phyloP scores from a whole-genome alignment of 1,140 invertebrate species.

The Atta colombica region DNA sequence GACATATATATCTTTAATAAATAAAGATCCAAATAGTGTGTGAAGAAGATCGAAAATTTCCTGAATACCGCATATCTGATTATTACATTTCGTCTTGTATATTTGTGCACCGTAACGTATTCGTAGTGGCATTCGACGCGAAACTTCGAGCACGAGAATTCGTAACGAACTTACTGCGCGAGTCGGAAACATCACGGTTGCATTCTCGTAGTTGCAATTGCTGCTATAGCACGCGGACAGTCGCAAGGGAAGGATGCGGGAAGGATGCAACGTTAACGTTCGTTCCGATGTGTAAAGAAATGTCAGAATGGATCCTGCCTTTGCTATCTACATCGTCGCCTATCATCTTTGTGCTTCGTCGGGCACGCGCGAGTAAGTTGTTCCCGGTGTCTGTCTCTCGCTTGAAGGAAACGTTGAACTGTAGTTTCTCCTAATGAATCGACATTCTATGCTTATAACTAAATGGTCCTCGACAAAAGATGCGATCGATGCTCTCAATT shows the following conservation, averaged over 20 bases:
- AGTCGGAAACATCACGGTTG: constrained; percentile 7
- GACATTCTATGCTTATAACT: neutral
- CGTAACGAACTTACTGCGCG: constrained; percentile 28
- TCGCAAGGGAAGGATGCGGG: neutral
- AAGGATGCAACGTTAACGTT: neutral
- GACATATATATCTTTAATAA: neutral
- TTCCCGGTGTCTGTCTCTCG: neutral
- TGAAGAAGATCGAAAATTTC: neutral
- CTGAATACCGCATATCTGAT: neutral
- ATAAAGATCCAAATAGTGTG: neutral
- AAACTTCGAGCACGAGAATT: constrained; percentile 29
- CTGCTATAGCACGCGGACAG: neutral
- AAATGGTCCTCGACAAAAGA: constrained; percentile 5
- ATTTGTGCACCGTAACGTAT: neutral
- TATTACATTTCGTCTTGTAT: neutral
- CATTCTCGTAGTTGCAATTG: constrained; percentile 17
- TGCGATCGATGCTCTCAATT: constrained; percentile 6
- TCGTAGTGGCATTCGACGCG: neutral
- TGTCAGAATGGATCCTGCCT: neutral
- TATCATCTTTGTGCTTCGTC: constrained; percentile 40
- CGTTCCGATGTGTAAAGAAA: constrained; percentile 23
- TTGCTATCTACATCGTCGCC: constrained; percentile 8
- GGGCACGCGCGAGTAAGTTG: constrained; percentile 3
- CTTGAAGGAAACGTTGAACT: constrained; percentile 22
- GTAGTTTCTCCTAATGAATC: constrained; percentile 15